Conservation (phyloP, 2,113 vertebrate genomes). For the Circaetus gallicus region DNA sequence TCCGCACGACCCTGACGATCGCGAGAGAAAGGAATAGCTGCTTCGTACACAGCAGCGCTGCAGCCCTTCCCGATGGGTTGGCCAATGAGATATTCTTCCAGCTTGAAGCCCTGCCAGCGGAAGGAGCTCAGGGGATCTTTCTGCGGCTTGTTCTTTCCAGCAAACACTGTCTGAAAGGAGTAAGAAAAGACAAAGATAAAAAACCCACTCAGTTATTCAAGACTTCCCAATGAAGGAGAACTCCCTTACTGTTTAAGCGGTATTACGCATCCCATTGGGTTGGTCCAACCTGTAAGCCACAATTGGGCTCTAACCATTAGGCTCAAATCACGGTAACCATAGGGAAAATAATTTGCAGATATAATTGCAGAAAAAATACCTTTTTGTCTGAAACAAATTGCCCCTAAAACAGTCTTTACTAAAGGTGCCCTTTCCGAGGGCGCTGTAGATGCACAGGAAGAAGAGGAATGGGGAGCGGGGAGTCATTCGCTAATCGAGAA, state of each 20-base stretch:
- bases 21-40: constrained; percentile 61
- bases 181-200: neutral
- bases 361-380: too few relatives aligned
- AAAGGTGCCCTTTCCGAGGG: fast-evolving
- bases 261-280: fast-evolving
- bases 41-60: constrained; percentile 86
- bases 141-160: constrained; percentile 75
- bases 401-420: neutral
- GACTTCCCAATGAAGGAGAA: fast-evolving
- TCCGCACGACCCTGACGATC: fast-evolving
- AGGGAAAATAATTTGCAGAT: neutral
- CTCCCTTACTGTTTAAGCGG: fast-evolving
- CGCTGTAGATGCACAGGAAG: neutral
- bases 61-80: constrained; percentile 89
- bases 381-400: neutral
- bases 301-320: neutral
- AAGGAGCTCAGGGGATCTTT: constrained; percentile 69
- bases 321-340: neutral
- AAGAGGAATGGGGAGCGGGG: neutral
- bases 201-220: fast-evolving
- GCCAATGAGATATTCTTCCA: constrained; percentile 90
- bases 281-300: neutral
- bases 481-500: neutral
- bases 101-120: constrained; percentile 78
- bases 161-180: constrained; percentile 79